These are phyloP conservation scores for Melanotus villosus DNA, from an alignment of 2,888 invertebrate species.

Conservation along the genomic window DNA sequence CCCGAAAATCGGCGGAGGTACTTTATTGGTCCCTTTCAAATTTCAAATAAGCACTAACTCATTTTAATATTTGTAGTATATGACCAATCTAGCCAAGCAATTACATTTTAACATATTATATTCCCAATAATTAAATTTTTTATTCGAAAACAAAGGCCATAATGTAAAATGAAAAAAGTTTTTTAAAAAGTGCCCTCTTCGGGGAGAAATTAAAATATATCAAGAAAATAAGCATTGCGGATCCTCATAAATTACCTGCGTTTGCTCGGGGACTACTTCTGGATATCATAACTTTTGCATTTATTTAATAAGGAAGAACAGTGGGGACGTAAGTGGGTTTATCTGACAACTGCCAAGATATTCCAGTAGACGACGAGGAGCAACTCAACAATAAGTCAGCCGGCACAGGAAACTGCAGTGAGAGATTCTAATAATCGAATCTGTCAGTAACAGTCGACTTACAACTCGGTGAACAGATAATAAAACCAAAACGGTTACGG, in stretches of 20 bases:
- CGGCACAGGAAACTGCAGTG: not conserved
- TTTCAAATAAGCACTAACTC: no score
- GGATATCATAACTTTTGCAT: not conserved
- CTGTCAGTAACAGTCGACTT: conserved; percentile 50
- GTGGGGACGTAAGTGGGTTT: not conserved
- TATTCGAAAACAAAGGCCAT: no score
- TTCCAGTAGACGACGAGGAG: not conserved
- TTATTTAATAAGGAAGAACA: not conserved
- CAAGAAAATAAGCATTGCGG: not conserved
- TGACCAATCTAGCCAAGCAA: no score
- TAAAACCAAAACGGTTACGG: conserved; percentile 33
- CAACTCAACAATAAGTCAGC: conserved; percentile 14
- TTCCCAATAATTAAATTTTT: no score
- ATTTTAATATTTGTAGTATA: no score
- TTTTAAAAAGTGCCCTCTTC: no score
- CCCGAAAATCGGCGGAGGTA: no score
- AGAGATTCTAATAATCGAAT: conserved; percentile 50
- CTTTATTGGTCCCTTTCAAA: no score
- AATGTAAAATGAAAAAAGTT: no score
- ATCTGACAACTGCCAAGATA: not conserved
- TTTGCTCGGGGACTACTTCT: not conserved
- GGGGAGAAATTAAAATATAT: no score
- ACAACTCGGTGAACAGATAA: conserved; percentile 44
- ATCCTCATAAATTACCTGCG: not conserved
- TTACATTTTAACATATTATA: no score